phyloP scores from a whole-genome alignment of 2,888 invertebrate genomes.

The Synanthedon myopaeformis region DNA sequence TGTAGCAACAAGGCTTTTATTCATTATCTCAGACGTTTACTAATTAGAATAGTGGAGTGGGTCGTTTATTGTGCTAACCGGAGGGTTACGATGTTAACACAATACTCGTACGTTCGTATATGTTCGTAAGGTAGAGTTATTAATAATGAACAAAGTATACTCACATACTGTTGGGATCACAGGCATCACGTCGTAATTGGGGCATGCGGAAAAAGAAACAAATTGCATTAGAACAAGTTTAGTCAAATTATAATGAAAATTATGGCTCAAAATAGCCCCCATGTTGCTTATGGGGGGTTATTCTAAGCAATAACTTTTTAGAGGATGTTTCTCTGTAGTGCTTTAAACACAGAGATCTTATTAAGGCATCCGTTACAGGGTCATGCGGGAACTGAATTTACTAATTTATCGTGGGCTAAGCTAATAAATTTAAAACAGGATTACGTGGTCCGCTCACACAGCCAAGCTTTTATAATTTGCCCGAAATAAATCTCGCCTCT shows the following conservation, averaged over 20 bases:
- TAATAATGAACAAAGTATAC: constrained; percentile 19
- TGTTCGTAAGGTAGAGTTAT: not conserved
- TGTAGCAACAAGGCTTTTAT: constrained; percentile 17
- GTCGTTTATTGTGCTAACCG: constrained; percentile 18
- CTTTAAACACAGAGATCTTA: constrained; percentile 34
- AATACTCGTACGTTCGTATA: not conserved
- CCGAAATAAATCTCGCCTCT: constrained; percentile 52
- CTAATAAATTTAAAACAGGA: constrained; percentile 67
- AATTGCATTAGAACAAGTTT: constrained; percentile 8
- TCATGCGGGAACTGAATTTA: constrained; percentile 55
- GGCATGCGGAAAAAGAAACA: constrained; percentile 30
- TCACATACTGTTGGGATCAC: constrained; percentile 43
- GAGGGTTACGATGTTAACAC: constrained; percentile 1
- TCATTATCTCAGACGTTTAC: constrained; percentile 16
- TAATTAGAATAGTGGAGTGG: constrained; percentile 21
- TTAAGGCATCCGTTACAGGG: constrained; percentile 53
- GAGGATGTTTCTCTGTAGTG: constrained; percentile 7
- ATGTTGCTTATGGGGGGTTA: not conserved
- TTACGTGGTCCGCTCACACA: constrained; percentile 57
- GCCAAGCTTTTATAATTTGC: constrained; percentile 61
- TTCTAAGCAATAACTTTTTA: not conserved
- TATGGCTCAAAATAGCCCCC: not conserved
- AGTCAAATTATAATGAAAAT: not conserved
- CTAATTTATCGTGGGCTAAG: constrained; percentile 62
- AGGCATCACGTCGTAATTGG: constrained; percentile 12